Evolutionary conservation across 2,113 vertebrate genomes (phyloP).

Genomic region (Gobius niger): DNA sequence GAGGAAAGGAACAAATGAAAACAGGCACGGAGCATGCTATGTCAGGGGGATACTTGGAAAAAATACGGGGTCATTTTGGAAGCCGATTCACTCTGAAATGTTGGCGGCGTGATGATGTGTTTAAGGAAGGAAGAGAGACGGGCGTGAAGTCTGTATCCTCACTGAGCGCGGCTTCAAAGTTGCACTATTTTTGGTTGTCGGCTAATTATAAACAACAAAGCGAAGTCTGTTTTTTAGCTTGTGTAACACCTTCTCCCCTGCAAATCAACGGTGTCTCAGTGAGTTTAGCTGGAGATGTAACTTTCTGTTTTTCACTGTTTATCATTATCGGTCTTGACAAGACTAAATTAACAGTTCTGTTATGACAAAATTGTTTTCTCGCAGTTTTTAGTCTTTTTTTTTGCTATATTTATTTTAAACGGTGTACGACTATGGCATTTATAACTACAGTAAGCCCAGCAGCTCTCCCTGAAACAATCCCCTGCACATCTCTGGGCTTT

Average conservation of each 20-base stretch:
- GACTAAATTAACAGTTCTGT: too few species aligned
- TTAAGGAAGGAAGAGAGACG: conserved; percentile 22
- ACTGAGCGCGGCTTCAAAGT: conserved; percentile 42
- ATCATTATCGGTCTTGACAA: too few species aligned
- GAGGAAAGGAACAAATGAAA: conserved; percentile 10
- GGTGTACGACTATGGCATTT: too few species aligned
- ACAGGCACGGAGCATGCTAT: not conserved
- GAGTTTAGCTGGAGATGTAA: not conserved
- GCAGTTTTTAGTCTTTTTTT: too few species aligned
- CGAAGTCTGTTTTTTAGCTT: conserved; percentile 25
- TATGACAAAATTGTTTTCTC: too few species aligned
- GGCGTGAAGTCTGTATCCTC: conserved; percentile 44
- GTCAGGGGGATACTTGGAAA: conserved; percentile 10
- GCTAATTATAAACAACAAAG: conserved; percentile 57
- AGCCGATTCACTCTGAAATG: conserved; percentile 74
- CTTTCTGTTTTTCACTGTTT: not conserved
- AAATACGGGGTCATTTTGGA: conserved; percentile 9
- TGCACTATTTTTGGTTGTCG: conserved; percentile 37
- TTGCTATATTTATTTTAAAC: too few species aligned
- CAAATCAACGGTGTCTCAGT: conserved; percentile 30
- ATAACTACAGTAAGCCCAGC: too few species aligned
- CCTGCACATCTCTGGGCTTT: too few species aligned
- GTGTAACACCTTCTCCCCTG: conserved; percentile 8
- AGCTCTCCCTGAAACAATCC: too few species aligned
- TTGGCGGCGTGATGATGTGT: conserved; percentile 72